Percentiles rank a stretch among this genome's conserved stretches.
phyloP scores from a whole-genome alignment of 2,888 invertebrate species.

The Rotaria socialis region DNA sequence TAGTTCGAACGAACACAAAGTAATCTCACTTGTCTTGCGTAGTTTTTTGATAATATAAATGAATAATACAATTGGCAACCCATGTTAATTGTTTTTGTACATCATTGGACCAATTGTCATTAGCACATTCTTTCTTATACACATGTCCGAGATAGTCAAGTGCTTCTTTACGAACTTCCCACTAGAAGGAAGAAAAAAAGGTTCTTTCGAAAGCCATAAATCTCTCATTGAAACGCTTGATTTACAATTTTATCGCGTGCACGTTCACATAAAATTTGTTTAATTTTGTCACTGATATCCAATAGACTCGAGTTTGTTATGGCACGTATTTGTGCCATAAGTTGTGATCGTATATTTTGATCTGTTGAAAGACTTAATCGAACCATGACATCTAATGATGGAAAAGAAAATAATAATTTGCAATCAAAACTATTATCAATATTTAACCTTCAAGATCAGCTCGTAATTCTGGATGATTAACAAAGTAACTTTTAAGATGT shows the following conservation, averaged over 20 bases:
- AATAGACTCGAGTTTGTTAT: not conserved
- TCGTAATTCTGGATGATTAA: constrained; percentile 29
- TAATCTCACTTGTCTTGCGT: constrained; percentile 3
- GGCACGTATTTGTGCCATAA: constrained; percentile 5
- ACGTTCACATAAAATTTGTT: not conserved
- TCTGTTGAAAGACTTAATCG: constrained; percentile 13
- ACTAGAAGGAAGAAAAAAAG: not conserved
- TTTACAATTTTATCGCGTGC: constrained; percentile 13
- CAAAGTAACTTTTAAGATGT: constrained; percentile 21
- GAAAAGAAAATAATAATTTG: not conserved
- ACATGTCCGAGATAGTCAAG: constrained; percentile 6
- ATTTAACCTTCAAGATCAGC: constrained; percentile 16
- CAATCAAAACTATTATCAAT: no score
- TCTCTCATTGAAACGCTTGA: not conserved
- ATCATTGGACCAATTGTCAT: not conserved
- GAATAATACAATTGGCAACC: constrained; percentile 21
- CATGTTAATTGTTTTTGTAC: constrained; percentile 18
- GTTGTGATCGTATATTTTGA: constrained; percentile 12
- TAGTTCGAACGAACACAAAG: not conserved
- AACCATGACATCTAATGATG: not conserved
- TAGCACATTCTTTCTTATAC: constrained; percentile 5
- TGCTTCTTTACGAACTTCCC: constrained; percentile 37
- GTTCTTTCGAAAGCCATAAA: no score
- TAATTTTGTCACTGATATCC: not conserved
- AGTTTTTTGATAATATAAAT: constrained; percentile 26